phyloP scores from a whole-genome alignment of 2,888 invertebrate genomes.

The Callyntrura guangdongensis region DNA sequence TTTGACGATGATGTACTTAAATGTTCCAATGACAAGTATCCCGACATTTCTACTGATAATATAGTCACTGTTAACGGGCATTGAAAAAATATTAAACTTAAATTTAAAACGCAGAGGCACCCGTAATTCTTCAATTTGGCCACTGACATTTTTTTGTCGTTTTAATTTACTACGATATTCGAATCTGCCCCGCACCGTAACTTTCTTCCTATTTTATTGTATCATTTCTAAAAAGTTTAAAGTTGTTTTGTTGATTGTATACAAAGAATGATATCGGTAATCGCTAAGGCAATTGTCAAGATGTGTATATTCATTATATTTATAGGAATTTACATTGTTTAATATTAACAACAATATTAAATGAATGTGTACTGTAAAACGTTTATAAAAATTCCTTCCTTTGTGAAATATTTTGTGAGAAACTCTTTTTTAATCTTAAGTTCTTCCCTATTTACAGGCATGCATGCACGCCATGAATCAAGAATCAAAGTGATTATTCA shows the following conservation, averaged over 20 bases:
- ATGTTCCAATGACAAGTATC: conserved; percentile 3
- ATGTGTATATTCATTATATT: neutral
- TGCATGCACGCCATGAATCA: conserved; percentile 57
- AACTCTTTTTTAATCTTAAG: conserved; percentile 61
- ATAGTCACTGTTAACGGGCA: too few relatives aligned
- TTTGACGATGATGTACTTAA: too few relatives aligned
- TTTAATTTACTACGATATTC: neutral
- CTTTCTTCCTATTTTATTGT: conserved; percentile 59
- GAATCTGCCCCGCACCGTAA: neutral
- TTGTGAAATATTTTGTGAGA: conserved; percentile 54
- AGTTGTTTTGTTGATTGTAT: neutral
- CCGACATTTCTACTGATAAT: conserved; percentile 6
- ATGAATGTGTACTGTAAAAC: conserved; percentile 13
- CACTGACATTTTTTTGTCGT: neutral
- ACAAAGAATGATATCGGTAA: neutral
- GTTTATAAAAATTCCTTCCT: conserved; percentile 72
- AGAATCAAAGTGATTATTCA: conserved; percentile 71
- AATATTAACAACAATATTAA: neutral
- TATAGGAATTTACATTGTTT: neutral
- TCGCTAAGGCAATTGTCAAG: neutral
- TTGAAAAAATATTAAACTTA: too few relatives aligned
- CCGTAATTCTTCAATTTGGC: too few relatives aligned
- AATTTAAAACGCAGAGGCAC: neutral
- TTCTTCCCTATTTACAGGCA: too few relatives aligned
- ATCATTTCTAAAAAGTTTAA: neutral